Percentiles rank a stretch among this genome's conserved stretches.
Evolutionary conservation across 2,797 vertebrate genomes (phyloP).

Genomic region (Cossypha niveicapilla): DNA sequence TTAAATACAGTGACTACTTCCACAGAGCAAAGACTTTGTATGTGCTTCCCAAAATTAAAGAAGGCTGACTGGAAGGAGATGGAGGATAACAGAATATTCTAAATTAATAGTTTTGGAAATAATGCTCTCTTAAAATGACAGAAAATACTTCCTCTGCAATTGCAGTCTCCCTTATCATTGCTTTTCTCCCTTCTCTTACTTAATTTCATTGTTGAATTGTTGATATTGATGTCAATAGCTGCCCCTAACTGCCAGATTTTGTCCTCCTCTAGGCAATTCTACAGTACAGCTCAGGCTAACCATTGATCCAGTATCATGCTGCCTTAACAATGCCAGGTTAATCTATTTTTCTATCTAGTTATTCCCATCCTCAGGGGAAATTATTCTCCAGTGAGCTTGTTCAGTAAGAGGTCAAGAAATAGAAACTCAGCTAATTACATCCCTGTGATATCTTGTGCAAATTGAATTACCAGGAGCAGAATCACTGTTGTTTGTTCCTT

Average conservation of each 20-base stretch:
- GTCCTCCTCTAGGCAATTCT: conserved; percentile 28
- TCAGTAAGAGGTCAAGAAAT: conserved; percentile 62
- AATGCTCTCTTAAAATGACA: background rate
- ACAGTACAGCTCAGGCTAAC: conserved; percentile 40
- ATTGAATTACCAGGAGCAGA: conserved; percentile 16
- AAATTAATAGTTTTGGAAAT: background rate
- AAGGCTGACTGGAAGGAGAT: background rate
- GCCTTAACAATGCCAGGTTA: conserved; percentile 44
- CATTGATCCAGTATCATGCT: conserved; percentile 47
- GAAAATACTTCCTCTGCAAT: background rate
- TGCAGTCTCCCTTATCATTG: background rate
- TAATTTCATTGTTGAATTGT: conserved; percentile 8
- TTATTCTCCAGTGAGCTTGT: conserved; percentile 34
- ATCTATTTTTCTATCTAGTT: conserved; percentile 63
- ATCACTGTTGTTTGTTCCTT: background rate
- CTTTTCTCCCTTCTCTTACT: background rate
- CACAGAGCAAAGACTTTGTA: background rate
- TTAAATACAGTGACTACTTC: conserved; percentile 11
- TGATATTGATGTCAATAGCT: conserved; percentile 34
- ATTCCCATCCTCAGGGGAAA: conserved; percentile 36
- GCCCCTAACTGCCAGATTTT: conserved; percentile 46
- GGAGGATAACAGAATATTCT: background rate
- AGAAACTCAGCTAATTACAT: conserved; percentile 56
- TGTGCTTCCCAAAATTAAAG: background rate
- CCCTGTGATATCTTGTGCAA: conserved; percentile 23